These are phyloP conservation scores for Peucedramus taeniatus DNA, from an alignment of 2,113 vertebrate species.

Conservation along the genomic window DNA sequence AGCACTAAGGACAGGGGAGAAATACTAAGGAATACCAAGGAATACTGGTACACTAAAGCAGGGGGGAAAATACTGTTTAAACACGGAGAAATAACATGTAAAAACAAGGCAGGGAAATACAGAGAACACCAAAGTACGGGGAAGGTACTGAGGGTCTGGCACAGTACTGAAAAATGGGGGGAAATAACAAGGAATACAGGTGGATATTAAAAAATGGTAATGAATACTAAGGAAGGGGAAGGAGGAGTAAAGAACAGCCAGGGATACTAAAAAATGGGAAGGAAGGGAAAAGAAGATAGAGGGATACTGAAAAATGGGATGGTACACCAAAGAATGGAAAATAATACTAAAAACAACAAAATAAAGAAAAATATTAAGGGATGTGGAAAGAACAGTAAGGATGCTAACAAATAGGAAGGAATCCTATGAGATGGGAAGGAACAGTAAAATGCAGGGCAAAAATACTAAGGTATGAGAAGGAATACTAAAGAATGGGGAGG, in stretches of 20 bases:
- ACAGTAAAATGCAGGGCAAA: background rate
- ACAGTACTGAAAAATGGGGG: background rate
- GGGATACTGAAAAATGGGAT: background rate
- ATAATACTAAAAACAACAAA: background rate
- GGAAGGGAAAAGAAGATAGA: background rate
- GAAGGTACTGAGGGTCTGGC: background rate
- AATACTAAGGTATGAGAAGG: too few relatives aligned
- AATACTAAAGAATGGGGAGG: background rate
- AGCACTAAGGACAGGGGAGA: background rate
- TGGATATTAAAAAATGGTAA: background rate
- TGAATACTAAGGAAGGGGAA: background rate
- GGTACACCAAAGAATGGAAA: background rate
- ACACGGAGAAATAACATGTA: background rate
- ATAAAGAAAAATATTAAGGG: background rate
- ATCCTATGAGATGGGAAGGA: background rate
- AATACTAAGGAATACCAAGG: background rate
- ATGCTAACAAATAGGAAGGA: background rate
- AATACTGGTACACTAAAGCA: background rate
- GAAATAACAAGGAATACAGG: background rate
- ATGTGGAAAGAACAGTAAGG: background rate
- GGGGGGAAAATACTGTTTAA: background rate
- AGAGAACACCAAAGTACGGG: background rate
- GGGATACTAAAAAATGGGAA: background rate
- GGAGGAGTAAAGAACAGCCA: background rate
- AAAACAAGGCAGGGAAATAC: background rate